A percentile compares a stretch with the other conserved stretches of the same genome.
Conservation (phyloP, 2,113 vertebrate species). For the Saccopteryx leptura region DNA sequence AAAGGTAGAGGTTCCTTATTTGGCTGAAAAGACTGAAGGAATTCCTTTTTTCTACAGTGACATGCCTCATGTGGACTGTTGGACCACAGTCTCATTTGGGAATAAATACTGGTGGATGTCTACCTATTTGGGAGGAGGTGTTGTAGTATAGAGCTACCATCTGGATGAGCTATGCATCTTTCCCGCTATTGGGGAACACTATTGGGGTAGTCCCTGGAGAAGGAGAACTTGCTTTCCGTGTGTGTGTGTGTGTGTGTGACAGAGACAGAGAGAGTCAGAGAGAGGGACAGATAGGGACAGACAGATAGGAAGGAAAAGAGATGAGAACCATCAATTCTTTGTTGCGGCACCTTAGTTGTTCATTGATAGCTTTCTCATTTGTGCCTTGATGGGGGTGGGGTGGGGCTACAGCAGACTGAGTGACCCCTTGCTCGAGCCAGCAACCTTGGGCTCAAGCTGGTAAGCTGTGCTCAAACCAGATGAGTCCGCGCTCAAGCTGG, state of each 20-base stretch:
- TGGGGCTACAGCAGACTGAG: no score
- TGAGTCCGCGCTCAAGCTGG: no score
- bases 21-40: not conserved
- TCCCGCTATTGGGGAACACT: not conserved
- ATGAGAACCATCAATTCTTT: no score
- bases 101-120: not conserved
- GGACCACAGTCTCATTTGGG: not conserved
- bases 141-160: not conserved
- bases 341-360: no score
- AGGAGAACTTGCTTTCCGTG: not conserved
- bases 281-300: no score
- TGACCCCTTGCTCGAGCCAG: no score
- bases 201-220: constrained; percentile 33
- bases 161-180: not conserved
- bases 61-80: not conserved
- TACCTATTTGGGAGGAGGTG: not conserved
- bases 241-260: constrained; percentile 38
- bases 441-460: no score
- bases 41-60: not conserved
- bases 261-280: not conserved
- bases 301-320: no score
- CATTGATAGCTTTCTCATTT: no score
- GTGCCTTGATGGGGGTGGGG: no score
- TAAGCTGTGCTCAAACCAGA: no score
- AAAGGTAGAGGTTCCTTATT: not conserved